Conservation (phyloP, 2,797 vertebrate species). For the Labeo calbasu region DNA sequence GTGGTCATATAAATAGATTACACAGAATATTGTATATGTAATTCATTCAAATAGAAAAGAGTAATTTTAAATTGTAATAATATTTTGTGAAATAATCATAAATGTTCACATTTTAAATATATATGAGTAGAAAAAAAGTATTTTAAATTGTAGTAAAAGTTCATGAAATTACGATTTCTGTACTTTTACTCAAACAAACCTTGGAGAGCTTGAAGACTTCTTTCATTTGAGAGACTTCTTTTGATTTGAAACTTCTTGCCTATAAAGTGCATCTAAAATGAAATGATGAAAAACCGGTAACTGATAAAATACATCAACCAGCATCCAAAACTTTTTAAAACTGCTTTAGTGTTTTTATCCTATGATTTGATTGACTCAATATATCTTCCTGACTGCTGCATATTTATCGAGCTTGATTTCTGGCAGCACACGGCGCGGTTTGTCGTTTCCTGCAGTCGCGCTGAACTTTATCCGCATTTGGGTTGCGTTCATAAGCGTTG, state of each 20-base stretch:
- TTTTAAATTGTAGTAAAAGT: not conserved
- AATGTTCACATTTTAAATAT: too few relatives aligned
- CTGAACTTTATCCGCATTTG: slow-evolving; percentile 30
- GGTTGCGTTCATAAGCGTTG: slow-evolving; percentile 25
- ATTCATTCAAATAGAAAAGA: not conserved
- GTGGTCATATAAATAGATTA: too few relatives aligned
- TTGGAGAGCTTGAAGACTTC: not conserved
- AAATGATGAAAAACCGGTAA: not conserved
- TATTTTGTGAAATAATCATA: too few relatives aligned
- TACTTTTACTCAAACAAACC: not conserved
- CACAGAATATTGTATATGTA: too few relatives aligned
- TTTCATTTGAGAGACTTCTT: not conserved
- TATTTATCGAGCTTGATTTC: not conserved
- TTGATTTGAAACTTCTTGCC: not conserved
- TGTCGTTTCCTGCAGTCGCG: not conserved
- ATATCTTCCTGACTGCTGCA: not conserved
- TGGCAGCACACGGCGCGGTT: not conserved
- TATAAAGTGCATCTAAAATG: not conserved
- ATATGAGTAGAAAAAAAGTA: too few relatives aligned
- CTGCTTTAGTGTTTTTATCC: not conserved
- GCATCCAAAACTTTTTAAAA: not conserved
- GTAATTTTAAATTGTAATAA: too few relatives aligned
- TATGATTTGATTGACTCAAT: not conserved
- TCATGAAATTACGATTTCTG: not conserved
- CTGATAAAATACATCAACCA: not conserved